These are phyloP conservation scores for Holothuria scabra DNA, from an alignment of 53 echinoderm and acorn worm genomes.

Conservation along the genomic window DNA sequence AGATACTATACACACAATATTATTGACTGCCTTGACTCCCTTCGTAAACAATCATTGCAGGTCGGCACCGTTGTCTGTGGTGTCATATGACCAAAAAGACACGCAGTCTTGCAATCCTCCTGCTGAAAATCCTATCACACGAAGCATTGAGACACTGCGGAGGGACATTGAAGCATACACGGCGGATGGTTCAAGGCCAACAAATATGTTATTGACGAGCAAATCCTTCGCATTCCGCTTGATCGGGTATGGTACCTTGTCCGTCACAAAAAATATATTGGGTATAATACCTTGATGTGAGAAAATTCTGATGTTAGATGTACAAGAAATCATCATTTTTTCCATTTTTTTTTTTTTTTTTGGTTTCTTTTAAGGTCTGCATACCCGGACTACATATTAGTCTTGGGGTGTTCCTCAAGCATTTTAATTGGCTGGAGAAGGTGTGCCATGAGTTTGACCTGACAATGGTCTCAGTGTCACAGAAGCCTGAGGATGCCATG, in stretches of 20 bases:
- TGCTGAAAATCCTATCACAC: not conserved
- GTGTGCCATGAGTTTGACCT: slow-evolving; percentile 26
- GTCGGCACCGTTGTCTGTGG: not conserved
- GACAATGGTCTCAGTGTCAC: not conserved
- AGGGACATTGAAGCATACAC: not conserved
- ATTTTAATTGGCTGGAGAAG: slow-evolving; percentile 20
- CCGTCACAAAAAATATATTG: not conserved
- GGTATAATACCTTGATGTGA: not conserved
- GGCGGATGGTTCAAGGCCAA: not conserved
- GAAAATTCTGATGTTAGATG: not conserved
- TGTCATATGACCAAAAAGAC: slow-evolving; percentile 2
- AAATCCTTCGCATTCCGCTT: not conserved
- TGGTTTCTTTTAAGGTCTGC: slow-evolving; percentile 5
- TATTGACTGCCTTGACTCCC: too few species aligned
- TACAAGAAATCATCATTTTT: not conserved
- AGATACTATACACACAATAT: too few species aligned
- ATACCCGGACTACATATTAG: slow-evolving; percentile 17
- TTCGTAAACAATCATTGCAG: not conserved
- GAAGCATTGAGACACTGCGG: not conserved
- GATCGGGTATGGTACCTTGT: not conserved
- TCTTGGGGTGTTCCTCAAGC: slow-evolving; percentile 24
- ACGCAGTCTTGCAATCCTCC: slow-evolving; percentile 7
- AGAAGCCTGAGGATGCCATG: not conserved
- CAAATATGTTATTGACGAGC: slow-evolving; percentile 1
- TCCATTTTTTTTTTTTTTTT: too few species aligned